Evolutionary conservation across 1,140 invertebrate species (phyloP).

Genomic region (Trichonephila clavata): DNA sequence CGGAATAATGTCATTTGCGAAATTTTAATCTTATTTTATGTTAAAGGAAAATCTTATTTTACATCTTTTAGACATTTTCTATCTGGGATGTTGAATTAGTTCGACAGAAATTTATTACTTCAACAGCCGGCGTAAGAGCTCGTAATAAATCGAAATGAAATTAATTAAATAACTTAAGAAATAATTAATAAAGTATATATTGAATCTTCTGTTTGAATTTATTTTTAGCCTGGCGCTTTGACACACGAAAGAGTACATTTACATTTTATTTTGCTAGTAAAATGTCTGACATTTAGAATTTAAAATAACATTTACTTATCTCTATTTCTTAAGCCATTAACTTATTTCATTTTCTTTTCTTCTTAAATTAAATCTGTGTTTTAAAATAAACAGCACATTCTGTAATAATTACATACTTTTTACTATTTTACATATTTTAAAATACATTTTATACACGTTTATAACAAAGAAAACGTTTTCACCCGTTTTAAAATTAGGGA

Average conservation of each 20-base stretch:
- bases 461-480: too few relatives aligned
- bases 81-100: background rate
- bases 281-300: background rate
- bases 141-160: slow-evolving; percentile 27
- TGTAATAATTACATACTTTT: too few relatives aligned
- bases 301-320: background rate
- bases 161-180: background rate
- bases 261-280: background rate
- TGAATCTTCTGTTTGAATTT: background rate
- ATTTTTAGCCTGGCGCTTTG: background rate
- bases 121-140: background rate
- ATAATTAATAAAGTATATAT: background rate
- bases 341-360: background rate
- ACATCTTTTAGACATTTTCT: too few relatives aligned
- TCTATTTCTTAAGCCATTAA: too few relatives aligned
- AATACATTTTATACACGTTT: too few relatives aligned
- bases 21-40: slow-evolving; percentile 4
- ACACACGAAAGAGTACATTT: too few relatives aligned
- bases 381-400: background rate
- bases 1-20: background rate
- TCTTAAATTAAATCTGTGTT: background rate
- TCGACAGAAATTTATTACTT: background rate
- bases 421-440: too few relatives aligned
- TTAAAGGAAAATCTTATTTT: background rate
- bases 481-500: too few relatives aligned